Percentiles rank a stretch among this genome's conserved stretches.
phyloP scores from a whole-genome alignment of 2,888 invertebrate species.

The Harpalus rubripes region DNA sequence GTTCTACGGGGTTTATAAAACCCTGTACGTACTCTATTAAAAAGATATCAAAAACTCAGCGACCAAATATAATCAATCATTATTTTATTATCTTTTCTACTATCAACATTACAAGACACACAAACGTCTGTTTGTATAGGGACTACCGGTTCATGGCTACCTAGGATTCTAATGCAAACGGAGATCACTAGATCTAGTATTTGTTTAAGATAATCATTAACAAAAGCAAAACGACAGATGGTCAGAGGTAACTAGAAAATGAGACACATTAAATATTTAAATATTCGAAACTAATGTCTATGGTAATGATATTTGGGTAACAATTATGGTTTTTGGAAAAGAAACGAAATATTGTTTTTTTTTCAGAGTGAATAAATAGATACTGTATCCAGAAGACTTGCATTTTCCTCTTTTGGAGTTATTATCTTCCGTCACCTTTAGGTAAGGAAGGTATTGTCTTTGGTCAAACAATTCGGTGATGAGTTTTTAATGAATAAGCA shows the following conservation, averaged over 20 bases:
- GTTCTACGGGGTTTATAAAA: no score
- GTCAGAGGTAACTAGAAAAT: constrained; percentile 6
- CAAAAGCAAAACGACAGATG: constrained; percentile 52
- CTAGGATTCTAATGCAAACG: constrained; percentile 11
- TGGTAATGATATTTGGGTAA: neutral
- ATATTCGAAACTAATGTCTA: constrained; percentile 53
- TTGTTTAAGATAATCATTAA: constrained; percentile 59
- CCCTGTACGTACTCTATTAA: no score
- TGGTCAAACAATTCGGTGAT: no score
- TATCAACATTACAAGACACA: constrained; percentile 13
- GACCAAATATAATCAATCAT: constrained; percentile 19
- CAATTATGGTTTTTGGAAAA: neutral
- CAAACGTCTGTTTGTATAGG: neutral
- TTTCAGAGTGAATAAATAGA: no score
- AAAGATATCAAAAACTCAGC: no score
- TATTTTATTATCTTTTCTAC: neutral
- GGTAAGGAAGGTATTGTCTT: no score
- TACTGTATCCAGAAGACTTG: no score
- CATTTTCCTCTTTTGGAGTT: no score
- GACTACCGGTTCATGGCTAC: constrained; percentile 13
- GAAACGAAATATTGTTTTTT: neutral
- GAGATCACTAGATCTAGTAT: constrained; percentile 40
- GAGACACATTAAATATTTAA: constrained; percentile 54
- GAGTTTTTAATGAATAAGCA: no score
- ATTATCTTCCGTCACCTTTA: no score